Conservation (phyloP, 2,113 vertebrate genomes). For the Tragelaphus scriptus region DNA sequence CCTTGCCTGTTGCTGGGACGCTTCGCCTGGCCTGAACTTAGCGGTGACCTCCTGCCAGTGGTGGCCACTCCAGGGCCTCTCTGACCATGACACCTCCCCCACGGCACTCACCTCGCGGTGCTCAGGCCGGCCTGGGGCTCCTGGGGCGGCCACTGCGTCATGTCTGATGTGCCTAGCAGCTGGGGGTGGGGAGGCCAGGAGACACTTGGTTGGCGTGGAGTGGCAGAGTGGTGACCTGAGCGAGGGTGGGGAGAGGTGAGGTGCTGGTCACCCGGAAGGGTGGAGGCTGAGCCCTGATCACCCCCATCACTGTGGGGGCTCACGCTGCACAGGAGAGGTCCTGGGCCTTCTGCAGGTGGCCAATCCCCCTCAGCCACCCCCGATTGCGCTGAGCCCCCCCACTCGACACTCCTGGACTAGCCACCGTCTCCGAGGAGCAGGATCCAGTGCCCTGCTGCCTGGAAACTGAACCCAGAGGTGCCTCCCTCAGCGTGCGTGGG, state of each 20-base stretch:
- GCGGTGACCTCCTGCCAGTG: rapidly evolving
- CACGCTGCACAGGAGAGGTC: too few species aligned
- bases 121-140: background rate
- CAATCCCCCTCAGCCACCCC: rapidly evolving
- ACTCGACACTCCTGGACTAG: background rate
- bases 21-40: background rate
- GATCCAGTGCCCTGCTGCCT: background rate
- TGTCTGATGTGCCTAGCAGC: background rate
- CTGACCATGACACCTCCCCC: background rate
- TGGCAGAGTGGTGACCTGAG: background rate
- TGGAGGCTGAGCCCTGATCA: rapidly evolving
- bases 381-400: background rate
- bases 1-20: rapidly evolving
- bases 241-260: too few species aligned
- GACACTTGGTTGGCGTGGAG: rapidly evolving
- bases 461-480: background rate
- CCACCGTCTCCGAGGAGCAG: background rate
- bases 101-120: background rate
- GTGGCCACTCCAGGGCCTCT: background rate
- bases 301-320: background rate
- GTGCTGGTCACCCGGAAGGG: rapidly evolving
- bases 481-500: rapidly evolving
- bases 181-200: background rate
- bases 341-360: background rate
- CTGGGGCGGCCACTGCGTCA: background rate